Base-by-base conservation (phyloP, 1,140 invertebrate species). In the Papilio xuthus region DNA sequence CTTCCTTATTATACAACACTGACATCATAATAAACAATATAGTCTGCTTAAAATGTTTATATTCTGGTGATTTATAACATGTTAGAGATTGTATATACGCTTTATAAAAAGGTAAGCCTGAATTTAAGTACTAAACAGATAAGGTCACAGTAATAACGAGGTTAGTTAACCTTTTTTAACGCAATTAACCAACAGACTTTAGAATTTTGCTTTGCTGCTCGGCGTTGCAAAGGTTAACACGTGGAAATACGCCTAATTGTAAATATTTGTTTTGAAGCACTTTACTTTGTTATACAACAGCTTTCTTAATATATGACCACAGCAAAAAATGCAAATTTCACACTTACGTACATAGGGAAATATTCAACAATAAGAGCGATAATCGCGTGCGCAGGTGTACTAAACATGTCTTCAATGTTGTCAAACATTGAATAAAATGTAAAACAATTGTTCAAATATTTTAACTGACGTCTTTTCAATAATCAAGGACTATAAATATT, bases 401-500 rank as follows among this genome's bases (percentile, higher is more conserved):
- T 7, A 15, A 67, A 7, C 12, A 28, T 67, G 60, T 12, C 60
- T 13, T 67, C 60, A 23, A 67, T 67, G 60, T 67, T 67, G 60
- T 28, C 26, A 32, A 67, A 67, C 26, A 67, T 67, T 67, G 23
- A 28, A 67, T 32, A 28, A 67, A 67, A 67, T 67, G 60, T 67
- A 32, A 28, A 28, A 67, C 60, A 67, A 67, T 67, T 67, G 60
- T 67, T 18, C 60, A 67, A 67, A 67, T 67, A 67, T 67, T 28
- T 32, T 28, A 67, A 67, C 4, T 67, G 56, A 60, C 23, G 56
- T 60, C 56, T 26, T 4, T 28, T 15, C 23, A 28, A 63, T 13
- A 15, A 2, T 63, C 60, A 63, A 63, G 26, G 23, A 63, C 56
- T 15, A 26, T 26, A 13, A 63, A 63, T 63, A 28, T 63, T 60